Evolutionary conservation across 2,797 vertebrate genomes (phyloP).

Genomic region (Rallus crepitans): DNA sequence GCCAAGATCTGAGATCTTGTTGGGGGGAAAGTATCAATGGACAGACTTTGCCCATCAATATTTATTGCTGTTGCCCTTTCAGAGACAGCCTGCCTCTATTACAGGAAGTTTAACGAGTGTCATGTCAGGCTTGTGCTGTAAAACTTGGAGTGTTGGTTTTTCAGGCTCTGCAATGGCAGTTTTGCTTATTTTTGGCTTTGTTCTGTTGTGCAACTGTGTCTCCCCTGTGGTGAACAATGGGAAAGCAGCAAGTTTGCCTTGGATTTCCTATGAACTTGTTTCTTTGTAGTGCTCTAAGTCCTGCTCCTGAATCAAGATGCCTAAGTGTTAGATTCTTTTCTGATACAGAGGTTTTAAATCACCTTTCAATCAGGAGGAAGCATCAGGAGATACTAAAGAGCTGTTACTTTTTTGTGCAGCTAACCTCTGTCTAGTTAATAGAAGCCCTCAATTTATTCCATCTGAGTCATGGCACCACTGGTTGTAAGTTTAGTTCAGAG

Average conservation of each 20-base stretch:
- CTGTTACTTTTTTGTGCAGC: conserved; percentile 20
- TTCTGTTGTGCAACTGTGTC: conserved; percentile 37
- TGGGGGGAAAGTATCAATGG: conserved; percentile 51
- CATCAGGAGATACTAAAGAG: conserved; percentile 8
- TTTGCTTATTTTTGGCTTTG: conserved; percentile 42
- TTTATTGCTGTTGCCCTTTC: conserved; percentile 53
- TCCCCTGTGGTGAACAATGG: conserved; percentile 44
- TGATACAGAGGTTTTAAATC: conserved; percentile 35
- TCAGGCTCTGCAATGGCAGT: conserved; percentile 41
- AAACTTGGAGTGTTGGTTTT: conserved; percentile 4
- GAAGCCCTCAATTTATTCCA: background rate
- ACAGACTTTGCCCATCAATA: conserved; percentile 64
- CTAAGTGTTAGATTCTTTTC: background rate
- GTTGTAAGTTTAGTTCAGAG: background rate
- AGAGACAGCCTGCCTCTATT: conserved; percentile 55
- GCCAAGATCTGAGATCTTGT: conserved; percentile 45
- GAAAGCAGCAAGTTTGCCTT: conserved; percentile 42
- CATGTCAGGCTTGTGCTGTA: conserved; percentile 10
- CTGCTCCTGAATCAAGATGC: conserved; percentile 20
- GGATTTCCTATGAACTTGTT: background rate
- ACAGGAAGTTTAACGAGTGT: conserved; percentile 45
- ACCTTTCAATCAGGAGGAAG: background rate
- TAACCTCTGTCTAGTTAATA: background rate
- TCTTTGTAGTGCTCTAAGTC: background rate
- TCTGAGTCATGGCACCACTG: background rate